These are phyloP conservation scores for Dendrocopos noguchii DNA, from an alignment of 2,113 vertebrate genomes.

Conservation along the genomic window DNA sequence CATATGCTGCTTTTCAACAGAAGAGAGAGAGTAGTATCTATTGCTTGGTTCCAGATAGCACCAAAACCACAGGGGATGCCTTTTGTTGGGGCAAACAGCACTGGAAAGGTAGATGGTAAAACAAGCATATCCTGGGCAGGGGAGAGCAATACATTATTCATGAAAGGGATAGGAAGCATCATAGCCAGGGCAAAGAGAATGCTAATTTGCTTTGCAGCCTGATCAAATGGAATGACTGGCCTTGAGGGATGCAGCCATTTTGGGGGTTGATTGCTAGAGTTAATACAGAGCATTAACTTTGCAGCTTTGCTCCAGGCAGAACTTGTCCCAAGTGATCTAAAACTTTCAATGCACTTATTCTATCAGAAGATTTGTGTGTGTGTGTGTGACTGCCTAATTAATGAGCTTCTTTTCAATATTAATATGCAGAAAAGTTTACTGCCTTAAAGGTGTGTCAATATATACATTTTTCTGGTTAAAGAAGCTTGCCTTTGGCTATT, in stretches of 20 bases:
- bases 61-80: neutral
- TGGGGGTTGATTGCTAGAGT: slow-evolving; percentile 68
- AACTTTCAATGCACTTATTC: slow-evolving; percentile 72
- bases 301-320: slow-evolving; percentile 72
- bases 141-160: slow-evolving; percentile 70
- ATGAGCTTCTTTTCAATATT: slow-evolving; percentile 75
- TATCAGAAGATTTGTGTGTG: slow-evolving; percentile 65
- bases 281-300: slow-evolving; percentile 75
- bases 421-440: slow-evolving; percentile 76
- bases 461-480: slow-evolving; percentile 73
- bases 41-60: neutral
- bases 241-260: slow-evolving; percentile 68
- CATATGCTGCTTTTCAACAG: neutral
- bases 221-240: slow-evolving; percentile 68
- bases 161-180: slow-evolving; percentile 65
- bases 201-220: slow-evolving; percentile 67
- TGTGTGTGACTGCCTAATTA: slow-evolving; percentile 71
- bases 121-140: slow-evolving; percentile 30
- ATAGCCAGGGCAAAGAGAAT: slow-evolving; percentile 66
- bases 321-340: slow-evolving; percentile 69
- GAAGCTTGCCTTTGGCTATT: slow-evolving; percentile 66
- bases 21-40: neutral
- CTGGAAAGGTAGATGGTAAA: slow-evolving; percentile 42
- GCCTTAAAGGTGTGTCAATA: slow-evolving; percentile 79
- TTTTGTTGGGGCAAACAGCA: slow-evolving; percentile 7